Evolutionary conservation across 2,113 vertebrate genomes (phyloP).

Genomic region (Prionailurus viverrinus): DNA sequence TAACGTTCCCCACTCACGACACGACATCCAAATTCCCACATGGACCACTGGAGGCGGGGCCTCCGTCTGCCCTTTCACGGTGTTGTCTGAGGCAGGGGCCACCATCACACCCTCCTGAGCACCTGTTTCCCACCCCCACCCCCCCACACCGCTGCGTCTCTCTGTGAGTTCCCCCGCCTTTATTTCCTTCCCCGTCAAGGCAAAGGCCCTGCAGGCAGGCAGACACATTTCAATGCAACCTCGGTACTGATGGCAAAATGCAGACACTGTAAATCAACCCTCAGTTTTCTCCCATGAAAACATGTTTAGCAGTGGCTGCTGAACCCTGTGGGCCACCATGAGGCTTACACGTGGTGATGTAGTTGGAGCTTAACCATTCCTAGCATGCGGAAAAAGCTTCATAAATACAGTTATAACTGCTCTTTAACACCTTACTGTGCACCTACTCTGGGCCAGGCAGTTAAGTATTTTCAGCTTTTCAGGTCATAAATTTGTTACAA

Average conservation of each 20-base stretch:
- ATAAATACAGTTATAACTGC: fast-evolving
- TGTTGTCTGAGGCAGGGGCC: fast-evolving
- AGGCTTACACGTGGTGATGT: neutral
- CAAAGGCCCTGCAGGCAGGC: neutral
- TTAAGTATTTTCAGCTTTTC: neutral
- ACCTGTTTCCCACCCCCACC: neutral
- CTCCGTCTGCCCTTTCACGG: fast-evolving
- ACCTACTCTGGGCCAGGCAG: neutral
- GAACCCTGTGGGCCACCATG: neutral
- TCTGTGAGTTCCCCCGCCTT: neutral
- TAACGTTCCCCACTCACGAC: fast-evolving
- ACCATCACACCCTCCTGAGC: fast-evolving
- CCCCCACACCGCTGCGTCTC: neutral
- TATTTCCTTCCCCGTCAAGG: neutral
- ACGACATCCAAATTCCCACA: fast-evolving
- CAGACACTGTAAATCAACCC: neutral
- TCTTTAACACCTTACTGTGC: neutral
- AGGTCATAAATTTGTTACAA: no score
- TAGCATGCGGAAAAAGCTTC: fast-evolving
- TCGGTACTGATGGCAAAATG: neutral
- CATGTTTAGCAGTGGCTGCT: neutral
- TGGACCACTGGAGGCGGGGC: no score
- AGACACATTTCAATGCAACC: neutral
- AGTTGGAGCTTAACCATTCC: neutral
- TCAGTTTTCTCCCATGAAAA: neutral